Evolutionary conservation across 37 sponge, comb jelly and placozoan genomes (phyloP).

Genomic region (Bolinopsis microptera): DNA sequence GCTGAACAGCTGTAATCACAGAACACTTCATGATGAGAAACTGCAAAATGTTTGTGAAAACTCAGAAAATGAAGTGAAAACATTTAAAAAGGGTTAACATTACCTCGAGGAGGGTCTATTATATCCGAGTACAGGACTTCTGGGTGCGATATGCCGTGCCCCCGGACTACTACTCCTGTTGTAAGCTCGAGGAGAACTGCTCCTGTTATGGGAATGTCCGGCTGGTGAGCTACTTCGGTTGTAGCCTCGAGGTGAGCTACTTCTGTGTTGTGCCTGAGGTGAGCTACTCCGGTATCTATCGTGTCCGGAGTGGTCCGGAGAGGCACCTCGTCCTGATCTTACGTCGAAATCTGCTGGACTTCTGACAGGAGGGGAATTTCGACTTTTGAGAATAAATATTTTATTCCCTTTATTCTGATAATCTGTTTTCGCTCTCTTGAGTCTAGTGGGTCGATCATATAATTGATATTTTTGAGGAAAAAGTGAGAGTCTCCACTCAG

Average conservation of each 20-base stretch:
- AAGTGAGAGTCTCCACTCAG: no score
- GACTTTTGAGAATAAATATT: no score
- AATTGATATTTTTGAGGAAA: no score
- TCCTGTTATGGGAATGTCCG: neutral
- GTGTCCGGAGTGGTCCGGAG: neutral
- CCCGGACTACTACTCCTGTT: neutral
- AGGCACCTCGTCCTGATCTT: neutral
- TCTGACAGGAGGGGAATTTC: neutral
- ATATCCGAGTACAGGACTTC: slow-evolving; percentile 23
- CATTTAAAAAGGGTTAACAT: no score
- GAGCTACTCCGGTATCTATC: neutral
- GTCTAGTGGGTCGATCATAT: no score
- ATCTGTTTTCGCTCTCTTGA: no score
- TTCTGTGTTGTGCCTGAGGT: neutral
- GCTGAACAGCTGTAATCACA: no score
- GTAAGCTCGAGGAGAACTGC: neutral
- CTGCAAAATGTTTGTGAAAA: no score
- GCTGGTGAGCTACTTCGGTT: neutral
- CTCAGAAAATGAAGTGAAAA: no score
- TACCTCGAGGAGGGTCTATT: no score
- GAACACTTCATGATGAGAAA: no score
- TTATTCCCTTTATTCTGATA: no score
- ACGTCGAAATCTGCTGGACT: neutral
- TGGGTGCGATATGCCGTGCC: neutral
- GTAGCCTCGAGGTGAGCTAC: neutral